Evolutionary conservation across 2,113 vertebrate genomes (phyloP), one percentile per base, ranked within the genome.

Genomic region (Urocitellus parryii): DNA sequence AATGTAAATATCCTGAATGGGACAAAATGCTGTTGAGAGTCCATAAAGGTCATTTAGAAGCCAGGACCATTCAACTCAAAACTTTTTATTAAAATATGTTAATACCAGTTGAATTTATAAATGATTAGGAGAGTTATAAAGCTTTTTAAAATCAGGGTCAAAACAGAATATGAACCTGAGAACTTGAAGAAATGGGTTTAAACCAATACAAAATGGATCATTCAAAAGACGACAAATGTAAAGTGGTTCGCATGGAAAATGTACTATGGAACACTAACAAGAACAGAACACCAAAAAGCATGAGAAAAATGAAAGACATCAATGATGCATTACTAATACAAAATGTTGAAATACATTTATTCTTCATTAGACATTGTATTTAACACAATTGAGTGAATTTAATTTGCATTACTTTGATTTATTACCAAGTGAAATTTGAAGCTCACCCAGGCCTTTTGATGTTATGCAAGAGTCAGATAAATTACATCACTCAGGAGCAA

Each of bases 341-440:
- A 79, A 89, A 76, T 70, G 63, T 29, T 45, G 32, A 34, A 32
- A 80, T 51, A 39, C 11, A 90, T 74, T 89, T 74, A 80, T 73
- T 76, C 48, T 85, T 92, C 67, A 95, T 65, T 78, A 73, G 73
- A 78, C 63, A 84, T 22, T 51, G 22, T 29, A 68, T 68, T 88
- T 83, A 74, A 95, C 56, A 88, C 83, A 96, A 34, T 8, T 84
- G 48, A 88, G 24, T 45, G 45, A 88, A 88, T 86, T 91, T 48
- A 51, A 68, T 45, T 88, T 70, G 20, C 32, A 70, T 63, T 70
- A 37, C 73, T 96, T 67, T 89, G 77, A 27, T 65, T 93, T 80
- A 85, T n/a, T 74, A 80, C 10, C 37, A 94, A 91, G 24, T 89
- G 18, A 68, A 79, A 78, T 79, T 56, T 86, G n/a, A 88, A 88